Evolutionary conservation across 2,888 invertebrate genomes (phyloP).

Genomic region (Galerucella nymphaeae): DNA sequence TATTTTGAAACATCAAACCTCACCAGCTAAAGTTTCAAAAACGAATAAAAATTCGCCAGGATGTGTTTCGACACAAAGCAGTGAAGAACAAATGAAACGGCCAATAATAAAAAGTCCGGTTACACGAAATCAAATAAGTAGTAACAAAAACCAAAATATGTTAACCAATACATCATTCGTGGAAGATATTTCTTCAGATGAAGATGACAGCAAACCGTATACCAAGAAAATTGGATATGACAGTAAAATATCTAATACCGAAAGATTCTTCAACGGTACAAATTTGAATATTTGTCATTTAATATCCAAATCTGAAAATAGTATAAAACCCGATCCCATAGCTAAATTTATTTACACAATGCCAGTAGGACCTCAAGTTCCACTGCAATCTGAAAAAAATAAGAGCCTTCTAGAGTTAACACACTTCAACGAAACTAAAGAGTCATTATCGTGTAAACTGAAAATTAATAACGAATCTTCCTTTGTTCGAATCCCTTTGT

Average conservation of each 20-base stretch:
- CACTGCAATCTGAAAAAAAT: not conserved
- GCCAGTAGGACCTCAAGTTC: not conserved
- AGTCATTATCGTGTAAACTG: not conserved
- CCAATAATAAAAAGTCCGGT: not conserved
- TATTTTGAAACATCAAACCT: not conserved
- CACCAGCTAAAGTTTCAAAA: not conserved
- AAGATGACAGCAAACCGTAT: conserved; percentile 22
- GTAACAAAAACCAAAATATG: not conserved
- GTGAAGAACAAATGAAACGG: not conserved
- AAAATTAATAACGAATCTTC: conserved; percentile 17
- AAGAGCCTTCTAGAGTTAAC: not conserved
- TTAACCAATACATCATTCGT: conserved; percentile 17
- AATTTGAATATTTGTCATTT: not conserved
- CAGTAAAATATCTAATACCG: not conserved
- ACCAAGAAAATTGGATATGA: not conserved
- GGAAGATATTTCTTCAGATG: conserved; percentile 38
- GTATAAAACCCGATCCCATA: not conserved
- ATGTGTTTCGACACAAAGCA: not conserved
- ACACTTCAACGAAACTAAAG: not conserved
- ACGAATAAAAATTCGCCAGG: not conserved
- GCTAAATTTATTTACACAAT: not conserved
- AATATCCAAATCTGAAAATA: not conserved
- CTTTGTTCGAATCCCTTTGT: not conserved
- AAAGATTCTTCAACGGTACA: not conserved
- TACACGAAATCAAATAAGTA: not conserved